These are phyloP conservation scores for Alaudala cheleensis DNA, from an alignment of 2,113 vertebrate genomes.

Conservation along the genomic window DNA sequence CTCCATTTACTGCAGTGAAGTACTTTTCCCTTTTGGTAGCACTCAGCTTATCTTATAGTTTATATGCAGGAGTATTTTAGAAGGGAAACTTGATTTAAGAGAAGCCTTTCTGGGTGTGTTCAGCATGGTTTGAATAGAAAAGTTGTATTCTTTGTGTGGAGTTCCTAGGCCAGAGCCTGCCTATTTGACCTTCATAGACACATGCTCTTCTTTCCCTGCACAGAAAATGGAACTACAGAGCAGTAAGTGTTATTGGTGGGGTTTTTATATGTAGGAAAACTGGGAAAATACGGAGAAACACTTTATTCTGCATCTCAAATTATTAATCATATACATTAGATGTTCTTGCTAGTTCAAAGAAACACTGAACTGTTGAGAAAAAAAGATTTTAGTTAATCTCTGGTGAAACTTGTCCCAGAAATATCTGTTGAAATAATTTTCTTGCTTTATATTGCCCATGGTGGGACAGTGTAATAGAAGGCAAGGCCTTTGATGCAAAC, in stretches of 20 bases:
- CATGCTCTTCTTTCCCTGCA: neutral
- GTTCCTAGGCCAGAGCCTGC: neutral
- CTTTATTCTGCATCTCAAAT: neutral
- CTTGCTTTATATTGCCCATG: neutral
- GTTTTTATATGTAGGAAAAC: neutral
- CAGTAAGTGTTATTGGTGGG: neutral
- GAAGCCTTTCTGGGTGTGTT: neutral
- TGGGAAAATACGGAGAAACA: neutral
- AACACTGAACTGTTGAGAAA: neutral
- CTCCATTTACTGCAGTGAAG: neutral
- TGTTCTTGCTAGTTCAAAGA: neutral
- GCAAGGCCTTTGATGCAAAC: neutral
- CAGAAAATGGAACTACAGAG: neutral
- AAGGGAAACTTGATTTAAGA: neutral
- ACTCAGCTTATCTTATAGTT: neutral
- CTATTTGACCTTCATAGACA: neutral
- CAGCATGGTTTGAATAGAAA: constrained; percentile 11
- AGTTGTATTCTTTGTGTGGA: neutral
- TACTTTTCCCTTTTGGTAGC: neutral
- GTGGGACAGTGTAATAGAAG: neutral
- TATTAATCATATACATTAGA: neutral
- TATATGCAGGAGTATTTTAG: neutral
- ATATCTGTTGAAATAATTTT: neutral
- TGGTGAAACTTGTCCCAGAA: neutral
- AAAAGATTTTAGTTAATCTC: neutral